Evolutionary conservation across 2,888 invertebrate species (phyloP), one percentile per base, ranked within the genome.

Genomic region (Drosophila fulvimacula): DNA sequence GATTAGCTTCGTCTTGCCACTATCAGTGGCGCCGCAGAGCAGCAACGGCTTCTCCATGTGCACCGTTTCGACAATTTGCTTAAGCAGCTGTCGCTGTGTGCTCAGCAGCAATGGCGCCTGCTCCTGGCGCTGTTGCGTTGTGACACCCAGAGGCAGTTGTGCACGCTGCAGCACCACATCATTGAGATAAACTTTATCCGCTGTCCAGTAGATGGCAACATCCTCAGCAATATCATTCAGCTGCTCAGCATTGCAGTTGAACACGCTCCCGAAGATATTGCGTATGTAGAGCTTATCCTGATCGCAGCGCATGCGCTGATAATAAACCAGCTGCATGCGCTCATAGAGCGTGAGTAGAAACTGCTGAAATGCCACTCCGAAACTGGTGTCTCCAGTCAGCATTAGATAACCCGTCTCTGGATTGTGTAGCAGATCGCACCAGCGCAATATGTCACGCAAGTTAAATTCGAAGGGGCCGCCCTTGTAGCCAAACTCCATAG

Each of bases 401-500:
- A 90, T 60, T 9, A 88, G 58, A 60, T 90, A 92, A 3, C 92
- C 92, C 10, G 92, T 92, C 19, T 90, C 68, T 0, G 83, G 71
- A 65, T 90, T 92, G 34, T 95, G 92, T 0, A 96, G 93, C 0
- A 96, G 94, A 83, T 98, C 96, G 90, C 97, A 97, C 98, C 98
- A 99, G 79, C 99, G 95, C 66, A 96, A 95, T 78, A 99, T 94
- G 91, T 99, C 99, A 83, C 99, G 94, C 51, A 99, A 93, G 93
- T 99, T 99, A 93, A 99, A 97, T 93, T 99, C 99, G 96, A 97
- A 99, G 0, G 99, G 99, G 0, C 96, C 95, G 0, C 99, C 98
- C 88, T 93, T 94, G 79, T 95, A 95, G 0, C 96, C 98, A 94
- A 97, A 97, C 64, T 94, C 94, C 81, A 94, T 91, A 44, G 94